phyloP scores from a whole-genome alignment of 2,113 vertebrate species.

The Erinaceus europaeus region DNA sequence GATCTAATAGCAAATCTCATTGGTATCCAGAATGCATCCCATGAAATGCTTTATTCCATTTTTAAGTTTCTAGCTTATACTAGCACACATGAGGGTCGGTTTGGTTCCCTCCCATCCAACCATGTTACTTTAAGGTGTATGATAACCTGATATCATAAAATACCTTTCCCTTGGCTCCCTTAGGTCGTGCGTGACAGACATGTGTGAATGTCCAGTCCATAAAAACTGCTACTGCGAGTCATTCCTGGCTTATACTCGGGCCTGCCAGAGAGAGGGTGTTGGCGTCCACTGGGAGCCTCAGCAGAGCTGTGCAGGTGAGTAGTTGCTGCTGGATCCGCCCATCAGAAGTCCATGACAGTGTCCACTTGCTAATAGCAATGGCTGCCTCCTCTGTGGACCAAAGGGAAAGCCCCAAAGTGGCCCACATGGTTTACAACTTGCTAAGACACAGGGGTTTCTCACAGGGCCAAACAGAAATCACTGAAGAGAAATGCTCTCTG shows the following conservation, averaged over 20 bases:
- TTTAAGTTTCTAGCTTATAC: neutral
- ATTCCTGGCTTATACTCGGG: slow-evolving; percentile 93
- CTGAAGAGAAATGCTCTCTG: slow-evolving; percentile 9
- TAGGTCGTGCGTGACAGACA: slow-evolving; percentile 98
- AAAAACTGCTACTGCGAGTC: slow-evolving; percentile 99
- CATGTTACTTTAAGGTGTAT: neutral
- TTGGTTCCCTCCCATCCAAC: neutral
- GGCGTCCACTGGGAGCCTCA: slow-evolving; percentile 90
- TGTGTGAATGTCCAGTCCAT: slow-evolving; percentile 97
- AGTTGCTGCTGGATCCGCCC: neutral
- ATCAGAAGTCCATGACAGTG: rapidly evolving
- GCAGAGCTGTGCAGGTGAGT: slow-evolving; percentile 91
- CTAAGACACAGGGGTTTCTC: neutral
- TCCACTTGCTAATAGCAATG: neutral
- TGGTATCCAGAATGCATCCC: neutral
- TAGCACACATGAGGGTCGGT: neutral
- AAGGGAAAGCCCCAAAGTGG: neutral
- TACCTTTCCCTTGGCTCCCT: slow-evolving; percentile 41
- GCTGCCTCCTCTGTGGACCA: neutral
- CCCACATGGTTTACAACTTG: neutral
- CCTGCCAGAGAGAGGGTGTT: slow-evolving; percentile 93
- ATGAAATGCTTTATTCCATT: neutral
- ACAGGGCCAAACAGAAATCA: neutral
- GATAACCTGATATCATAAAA: neutral
- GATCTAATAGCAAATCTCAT: neutral